Conservation (phyloP, 2,797 vertebrate species). For the Dendrocincla tyrannina region DNA sequence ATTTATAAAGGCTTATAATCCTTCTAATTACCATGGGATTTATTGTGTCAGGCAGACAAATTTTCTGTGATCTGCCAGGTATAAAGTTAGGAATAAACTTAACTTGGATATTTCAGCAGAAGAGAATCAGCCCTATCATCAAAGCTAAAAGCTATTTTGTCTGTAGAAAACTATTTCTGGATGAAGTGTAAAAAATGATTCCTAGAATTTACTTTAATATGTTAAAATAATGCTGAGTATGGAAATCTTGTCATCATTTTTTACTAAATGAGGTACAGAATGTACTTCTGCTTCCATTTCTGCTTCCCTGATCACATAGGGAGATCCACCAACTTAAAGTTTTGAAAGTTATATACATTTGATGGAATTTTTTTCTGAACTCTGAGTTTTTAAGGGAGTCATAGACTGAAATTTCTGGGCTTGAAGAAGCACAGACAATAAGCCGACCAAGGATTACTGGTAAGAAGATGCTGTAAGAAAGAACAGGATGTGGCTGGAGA, state of each 20-base stretch:
- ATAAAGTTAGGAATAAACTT: background rate
- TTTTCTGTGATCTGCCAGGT: background rate
- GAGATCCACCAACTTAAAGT: background rate
- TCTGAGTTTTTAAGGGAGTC: background rate
- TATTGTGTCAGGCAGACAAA: background rate
- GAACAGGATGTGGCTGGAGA: background rate
- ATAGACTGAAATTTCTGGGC: background rate
- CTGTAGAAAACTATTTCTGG: background rate
- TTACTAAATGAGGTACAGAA: background rate
- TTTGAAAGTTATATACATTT: background rate
- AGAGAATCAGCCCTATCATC: background rate
- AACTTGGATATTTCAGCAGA: background rate
- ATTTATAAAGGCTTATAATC: slow-evolving; percentile 15
- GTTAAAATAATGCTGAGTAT: background rate
- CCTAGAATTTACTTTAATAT: background rate
- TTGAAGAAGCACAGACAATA: background rate
- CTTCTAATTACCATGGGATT: background rate
- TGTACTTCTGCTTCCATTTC: background rate
- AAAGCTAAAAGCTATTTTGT: background rate
- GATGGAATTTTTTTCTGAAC: background rate
- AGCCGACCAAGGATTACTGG: background rate
- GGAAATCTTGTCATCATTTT: background rate
- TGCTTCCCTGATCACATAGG: background rate
- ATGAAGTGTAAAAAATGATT: background rate
- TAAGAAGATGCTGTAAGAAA: background rate